These are phyloP conservation scores for Halichoerus grypus DNA, from an alignment of 2,113 vertebrate genomes.

Conservation along the genomic window DNA sequence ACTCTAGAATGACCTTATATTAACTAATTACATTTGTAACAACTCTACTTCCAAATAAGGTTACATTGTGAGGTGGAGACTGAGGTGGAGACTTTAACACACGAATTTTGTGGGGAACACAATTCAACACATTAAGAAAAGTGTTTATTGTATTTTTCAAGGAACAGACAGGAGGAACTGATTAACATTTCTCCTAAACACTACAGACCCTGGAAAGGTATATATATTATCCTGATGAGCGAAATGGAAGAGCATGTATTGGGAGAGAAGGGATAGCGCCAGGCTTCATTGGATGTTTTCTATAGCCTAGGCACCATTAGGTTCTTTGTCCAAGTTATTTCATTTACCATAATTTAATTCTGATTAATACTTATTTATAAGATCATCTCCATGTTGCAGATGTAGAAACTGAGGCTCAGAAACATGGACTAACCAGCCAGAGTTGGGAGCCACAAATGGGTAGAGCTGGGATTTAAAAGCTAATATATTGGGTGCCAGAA, in stretches of 20 bases:
- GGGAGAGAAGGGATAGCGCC: neutral
- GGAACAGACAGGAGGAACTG: neutral
- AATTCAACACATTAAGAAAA: neutral
- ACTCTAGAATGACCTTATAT: neutral
- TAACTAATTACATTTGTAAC: neutral
- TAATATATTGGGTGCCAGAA: neutral
- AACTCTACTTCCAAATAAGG: neutral
- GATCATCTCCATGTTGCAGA: neutral
- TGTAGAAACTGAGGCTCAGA: neutral
- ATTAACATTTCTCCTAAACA: conserved; percentile 2
- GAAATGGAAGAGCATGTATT: neutral
- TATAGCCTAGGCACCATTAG: neutral
- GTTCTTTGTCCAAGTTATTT: neutral
- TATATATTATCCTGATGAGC: neutral
- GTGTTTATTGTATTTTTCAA: neutral
- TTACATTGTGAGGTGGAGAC: neutral
- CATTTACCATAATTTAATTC: neutral
- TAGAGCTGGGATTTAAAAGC: neutral
- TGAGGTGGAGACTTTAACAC: neutral
- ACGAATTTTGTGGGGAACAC: neutral
- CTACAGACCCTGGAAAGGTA: neutral
- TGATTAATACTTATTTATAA: neutral
- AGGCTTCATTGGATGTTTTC: neutral
- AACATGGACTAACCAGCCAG: neutral
- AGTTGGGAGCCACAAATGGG: neutral